Evolutionary conservation across 2,888 invertebrate genomes (phyloP), one percentile per base, ranked within the genome.

Genomic region (Steinernema carpocapsae): DNA sequence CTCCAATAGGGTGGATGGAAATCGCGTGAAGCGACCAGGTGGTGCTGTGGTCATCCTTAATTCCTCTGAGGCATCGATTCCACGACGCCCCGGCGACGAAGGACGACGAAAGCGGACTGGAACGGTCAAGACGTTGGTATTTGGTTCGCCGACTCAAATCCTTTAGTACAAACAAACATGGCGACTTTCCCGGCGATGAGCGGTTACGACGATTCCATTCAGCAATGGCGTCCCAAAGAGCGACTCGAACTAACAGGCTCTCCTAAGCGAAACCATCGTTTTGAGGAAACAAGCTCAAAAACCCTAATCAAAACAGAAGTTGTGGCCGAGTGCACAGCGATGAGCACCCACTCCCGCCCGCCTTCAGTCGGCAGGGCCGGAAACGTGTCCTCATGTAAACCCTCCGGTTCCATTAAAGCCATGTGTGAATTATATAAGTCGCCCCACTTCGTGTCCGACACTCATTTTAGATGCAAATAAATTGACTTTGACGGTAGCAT

Each of bases 401-500:
- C 29, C n/a, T 64, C 32, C 64, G 37, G 32, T 26, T 17, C 24
- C 64, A 64, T 64, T 64, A 64, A 64, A 29, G 64, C 29, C 64
- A 64, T 64, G 64, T 37, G 19, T 22, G 64, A 32, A 64, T 64
- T 64, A 52, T 24, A 52, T 52, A 64, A 64, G 64, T 17, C 64
- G 17, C 29, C 32, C 64, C 64, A 17, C 64, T 32, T 17, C 64
- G 32, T 14, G 4, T 14, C 4, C 32, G 64, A 64, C 32, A 64
- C 64, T 64, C 64, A 64, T 64, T 64, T 64, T 37, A 29, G 32
- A 64, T 64, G 64, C 37, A 32, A 64, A 64, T 64, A 64, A 64
- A 64, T 64, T 64, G 64, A 64, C 64, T 64, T 64, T 26, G 64
- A 37, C 64, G 64, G 64, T 64, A 64, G 64, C 64, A 14, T 64